Conservation (phyloP, 2,888 invertebrate species). For the Latrodectus elegans region DNA sequence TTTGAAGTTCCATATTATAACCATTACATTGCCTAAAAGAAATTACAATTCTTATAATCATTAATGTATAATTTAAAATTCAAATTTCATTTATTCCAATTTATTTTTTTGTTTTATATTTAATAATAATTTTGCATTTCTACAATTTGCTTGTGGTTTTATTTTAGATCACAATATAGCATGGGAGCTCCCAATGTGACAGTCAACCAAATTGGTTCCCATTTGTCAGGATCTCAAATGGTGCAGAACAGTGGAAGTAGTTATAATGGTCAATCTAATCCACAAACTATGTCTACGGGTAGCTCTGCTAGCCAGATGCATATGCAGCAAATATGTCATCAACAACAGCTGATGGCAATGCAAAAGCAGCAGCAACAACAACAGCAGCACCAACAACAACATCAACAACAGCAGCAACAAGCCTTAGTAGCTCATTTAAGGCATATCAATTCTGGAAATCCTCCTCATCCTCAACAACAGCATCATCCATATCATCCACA, state of each 20-base stretch:
- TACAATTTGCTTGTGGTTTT: not conserved
- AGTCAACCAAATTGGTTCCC: constrained; percentile 69
- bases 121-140: too few species aligned
- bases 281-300: constrained; percentile 55
- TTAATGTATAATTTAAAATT: too few species aligned
- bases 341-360: constrained; percentile 67
- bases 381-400: constrained; percentile 66
- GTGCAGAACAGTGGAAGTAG: constrained; percentile 55
- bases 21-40: too few species aligned
- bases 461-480: constrained; percentile 56
- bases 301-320: constrained; percentile 62
- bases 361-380: constrained; percentile 67
- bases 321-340: constrained; percentile 68
- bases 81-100: too few species aligned
- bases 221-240: constrained; percentile 60
- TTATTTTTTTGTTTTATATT: too few species aligned
- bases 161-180: constrained; percentile 68
- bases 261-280: constrained; percentile 58
- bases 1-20: too few species aligned
- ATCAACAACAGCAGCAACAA: constrained; percentile 69
- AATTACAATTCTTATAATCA: too few species aligned
- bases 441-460: constrained; percentile 57
- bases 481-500: constrained; percentile 68
- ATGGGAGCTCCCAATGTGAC: constrained; percentile 70
- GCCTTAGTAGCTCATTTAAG: constrained; percentile 65